phyloP scores from a whole-genome alignment of 2,113 vertebrate genomes.

The Dasyurus viverrinus region DNA sequence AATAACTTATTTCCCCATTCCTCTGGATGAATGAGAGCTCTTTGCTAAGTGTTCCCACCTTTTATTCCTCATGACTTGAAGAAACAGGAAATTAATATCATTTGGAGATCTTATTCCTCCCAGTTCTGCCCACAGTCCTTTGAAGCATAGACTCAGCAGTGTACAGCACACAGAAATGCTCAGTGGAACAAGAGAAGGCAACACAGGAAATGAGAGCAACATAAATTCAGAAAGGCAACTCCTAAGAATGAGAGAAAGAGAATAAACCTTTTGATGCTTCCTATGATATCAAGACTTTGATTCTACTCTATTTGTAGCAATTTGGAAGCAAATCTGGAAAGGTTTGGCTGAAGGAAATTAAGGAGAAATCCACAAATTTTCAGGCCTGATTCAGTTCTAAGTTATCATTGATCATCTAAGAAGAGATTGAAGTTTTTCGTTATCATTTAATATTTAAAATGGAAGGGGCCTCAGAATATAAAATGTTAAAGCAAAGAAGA shows the following conservation, averaged over 20 bases:
- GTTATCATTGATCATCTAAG: not conserved
- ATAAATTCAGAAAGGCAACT: not conserved
- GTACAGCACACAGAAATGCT: not conserved
- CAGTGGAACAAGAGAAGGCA: not conserved
- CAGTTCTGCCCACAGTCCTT: not conserved
- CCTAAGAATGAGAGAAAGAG: not conserved
- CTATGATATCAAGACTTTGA: not conserved
- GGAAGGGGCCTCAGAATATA: not conserved
- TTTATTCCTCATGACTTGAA: not conserved
- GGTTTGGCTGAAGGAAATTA: not conserved
- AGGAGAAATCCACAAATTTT: not conserved
- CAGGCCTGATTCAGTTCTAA: not conserved
- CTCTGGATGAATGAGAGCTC: not conserved
- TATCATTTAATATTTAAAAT: not conserved
- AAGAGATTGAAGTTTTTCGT: not conserved
- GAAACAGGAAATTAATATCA: not conserved
- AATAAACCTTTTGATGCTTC: not conserved
- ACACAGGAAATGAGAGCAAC: not conserved
- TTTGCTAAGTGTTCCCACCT: not conserved
- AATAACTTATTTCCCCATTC: not conserved
- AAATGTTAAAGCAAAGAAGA: not conserved
- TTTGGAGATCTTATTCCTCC: not conserved
- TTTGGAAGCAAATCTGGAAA: not conserved
- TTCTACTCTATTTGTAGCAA: not conserved
- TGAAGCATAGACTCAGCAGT: not conserved